Evolutionary conservation across 2,888 invertebrate species (phyloP), one percentile per base, ranked within the genome.

Genomic region (Agrotis ipsilon): DNA sequence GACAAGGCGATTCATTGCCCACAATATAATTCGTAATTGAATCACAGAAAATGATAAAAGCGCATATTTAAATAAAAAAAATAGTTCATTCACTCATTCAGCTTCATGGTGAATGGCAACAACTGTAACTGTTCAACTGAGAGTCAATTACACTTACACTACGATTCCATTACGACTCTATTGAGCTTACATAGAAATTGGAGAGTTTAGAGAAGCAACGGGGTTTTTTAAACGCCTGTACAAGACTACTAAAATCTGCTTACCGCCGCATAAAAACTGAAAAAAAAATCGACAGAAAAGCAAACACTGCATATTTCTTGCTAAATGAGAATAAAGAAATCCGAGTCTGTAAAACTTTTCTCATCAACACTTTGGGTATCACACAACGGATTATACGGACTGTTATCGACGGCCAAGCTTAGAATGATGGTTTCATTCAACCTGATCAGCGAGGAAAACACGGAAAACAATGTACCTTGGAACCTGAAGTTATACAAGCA

Each of bases 401-500:
- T 19, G 49, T 49, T 49, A 49, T 49, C 49, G 49, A 49, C 11
- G 49, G 49, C 49, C n/a, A 49, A 19, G 49, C 19, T 19, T n/a
- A 49, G 11, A 49, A 19, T 49, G 49, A 49, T 49, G 49, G 49
- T 49, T 49, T 49, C 11, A 19, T 49, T n/a, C 49, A n/a, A 19
- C 9, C 11, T 49, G 49, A 49, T 48, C 49, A 49, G 19, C 49
- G 49, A 49, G 19, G 49, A 49, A 49, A 49, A 49, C 49, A 19
- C 49, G 49, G 49, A 19, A 49, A 49, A 19, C 49, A 49, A 49
- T 49, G 49, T 19, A 19, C 19, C 11, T 49, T 49, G 49, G 11
- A 13, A 27, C 24, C 48, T 48, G 60, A 60, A 60, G 24, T 60
- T 48, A 48, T 60, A 48, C 24, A 60, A 60, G 27, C 60, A 27